Evolutionary conservation across 2,888 invertebrate genomes (phyloP), one percentile per base, ranked within the genome.

Genomic region (Heliconius ethilla): DNA sequence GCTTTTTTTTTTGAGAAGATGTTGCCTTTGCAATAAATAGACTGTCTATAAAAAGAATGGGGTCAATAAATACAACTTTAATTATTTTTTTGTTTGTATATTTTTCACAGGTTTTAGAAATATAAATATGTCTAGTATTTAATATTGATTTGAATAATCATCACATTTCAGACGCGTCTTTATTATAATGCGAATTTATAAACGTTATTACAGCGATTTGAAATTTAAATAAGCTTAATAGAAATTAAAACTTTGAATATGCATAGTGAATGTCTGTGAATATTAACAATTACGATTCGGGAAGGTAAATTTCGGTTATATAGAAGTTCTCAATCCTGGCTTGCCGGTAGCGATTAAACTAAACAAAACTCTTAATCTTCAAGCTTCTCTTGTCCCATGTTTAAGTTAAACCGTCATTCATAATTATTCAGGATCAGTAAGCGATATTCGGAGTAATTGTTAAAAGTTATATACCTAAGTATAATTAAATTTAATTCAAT

Each of bases 331-430:
- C 74, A 74, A 74, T 74, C 45, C 65, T 27, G 7, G 65, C 29
- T 74, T 78, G 66, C 70, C 79, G 70, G 77, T 66, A 75, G 75
- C 77, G 77, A 77, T 78, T 77, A 67, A 78, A 81, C 76, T 77
- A 65, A 70, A 77, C 78, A 76, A 81, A 81, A 81, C 78, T 80
- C 75, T 79, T 80, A 77, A 78, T 78, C 80, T 77, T 51, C 67
- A 78, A 80, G 78, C 77, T n/a, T n/a, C 74, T 76, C 70, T 76
- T 74, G 76, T 65, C 70, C 74, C 66, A 51, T 79, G 76, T 77
- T 81, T 75, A 80, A 80, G 67, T 77, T 80, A 45, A 40, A 29
- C 37, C n/a, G 18, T 69, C 67, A 81, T 79, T 79, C 79, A 69
- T 79, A 70, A 77, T 80, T 77, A 79, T 79, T 79, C 78, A 79